phyloP scores from a whole-genome alignment of 2,113 vertebrate genomes.

The Myotis brandtii region DNA sequence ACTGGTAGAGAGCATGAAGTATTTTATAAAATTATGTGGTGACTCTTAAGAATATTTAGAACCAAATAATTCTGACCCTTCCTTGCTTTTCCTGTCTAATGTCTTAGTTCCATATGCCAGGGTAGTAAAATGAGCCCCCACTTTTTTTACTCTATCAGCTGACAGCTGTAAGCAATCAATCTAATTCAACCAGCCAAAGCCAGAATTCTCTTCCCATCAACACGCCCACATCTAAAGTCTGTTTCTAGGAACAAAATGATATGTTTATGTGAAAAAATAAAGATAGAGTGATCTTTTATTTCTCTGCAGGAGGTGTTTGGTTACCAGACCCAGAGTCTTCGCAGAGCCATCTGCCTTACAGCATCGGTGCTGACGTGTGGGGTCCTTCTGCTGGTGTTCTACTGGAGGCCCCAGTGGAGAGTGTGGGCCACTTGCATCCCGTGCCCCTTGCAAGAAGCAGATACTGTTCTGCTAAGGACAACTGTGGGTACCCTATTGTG shows the following conservation, averaged over 20 bases:
- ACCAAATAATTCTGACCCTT: neutral
- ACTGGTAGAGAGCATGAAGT: neutral
- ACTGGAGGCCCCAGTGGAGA: constrained; percentile 83
- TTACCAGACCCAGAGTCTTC: constrained; percentile 72
- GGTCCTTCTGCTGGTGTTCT: constrained; percentile 75
- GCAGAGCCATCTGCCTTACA: constrained; percentile 66
- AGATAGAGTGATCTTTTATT: constrained; percentile 35
- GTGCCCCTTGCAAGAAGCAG: constrained; percentile 82
- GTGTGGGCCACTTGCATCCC: constrained; percentile 81
- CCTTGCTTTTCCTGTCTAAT: neutral
- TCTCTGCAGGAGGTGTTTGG: constrained; percentile 71
- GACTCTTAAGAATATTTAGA: neutral
- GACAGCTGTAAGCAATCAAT: constrained; percentile 6
- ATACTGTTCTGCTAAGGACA: constrained; percentile 81
- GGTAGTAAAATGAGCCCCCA: neutral
- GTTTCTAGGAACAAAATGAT: neutral
- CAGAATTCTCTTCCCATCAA: neutral
- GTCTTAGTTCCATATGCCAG: neutral
- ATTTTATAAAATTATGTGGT: neutral
- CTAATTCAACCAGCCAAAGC: neutral
- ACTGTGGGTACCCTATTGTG: constrained; percentile 71
- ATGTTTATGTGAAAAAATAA: neutral
- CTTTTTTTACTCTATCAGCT: neutral
- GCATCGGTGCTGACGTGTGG: constrained; percentile 76
- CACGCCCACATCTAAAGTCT: neutral